A percentile compares a stretch with the other conserved stretches of the same genome.
Conservation (phyloP, 1,140 invertebrate species). For the silkworm (Bombyx mori) region DNA sequence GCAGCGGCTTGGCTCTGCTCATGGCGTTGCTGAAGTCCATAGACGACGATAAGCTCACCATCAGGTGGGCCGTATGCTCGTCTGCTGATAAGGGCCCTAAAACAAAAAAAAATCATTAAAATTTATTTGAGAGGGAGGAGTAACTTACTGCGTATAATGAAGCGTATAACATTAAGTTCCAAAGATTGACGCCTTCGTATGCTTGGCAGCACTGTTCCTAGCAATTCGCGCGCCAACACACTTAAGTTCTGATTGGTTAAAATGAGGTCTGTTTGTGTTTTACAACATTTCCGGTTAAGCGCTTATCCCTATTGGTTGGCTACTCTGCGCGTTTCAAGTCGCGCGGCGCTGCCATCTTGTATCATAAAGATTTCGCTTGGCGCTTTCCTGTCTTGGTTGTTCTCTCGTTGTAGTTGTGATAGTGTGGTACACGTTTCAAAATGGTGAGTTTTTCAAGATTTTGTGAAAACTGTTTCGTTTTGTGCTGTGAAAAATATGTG, state of each 20-base stretch:
- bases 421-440: slow-evolving; percentile 68
- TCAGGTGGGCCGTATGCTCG: no score
- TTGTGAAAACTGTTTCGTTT: slow-evolving; percentile 44
- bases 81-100: no score
- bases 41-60: no score
- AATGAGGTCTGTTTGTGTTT: slow-evolving; percentile 30
- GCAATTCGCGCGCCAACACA: slow-evolving; percentile 32
- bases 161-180: slow-evolving; percentile 4
- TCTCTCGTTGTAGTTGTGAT: slow-evolving; percentile 50
- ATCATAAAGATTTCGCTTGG: slow-evolving; percentile 53
- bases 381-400: slow-evolving; percentile 65
- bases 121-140: no score
- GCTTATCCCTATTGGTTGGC: slow-evolving; percentile 44
- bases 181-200: background rate
- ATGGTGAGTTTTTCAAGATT: slow-evolving; percentile 71
- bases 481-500: slow-evolving; percentile 38
- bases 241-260: slow-evolving; percentile 25
- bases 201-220: slow-evolving; percentile 34
- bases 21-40: no score
- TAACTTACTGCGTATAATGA: slow-evolving; percentile 8
- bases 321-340: slow-evolving; percentile 27
- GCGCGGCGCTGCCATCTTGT: slow-evolving; percentile 56
- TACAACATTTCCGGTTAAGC: slow-evolving; percentile 41
- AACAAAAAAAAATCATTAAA: no score
- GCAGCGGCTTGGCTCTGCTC: no score